A percentile compares a stretch with the other conserved stretches of the same genome.
phyloP scores from a whole-genome alignment of 1,140 invertebrate species.

The Zaprionus lachaisei region DNA sequence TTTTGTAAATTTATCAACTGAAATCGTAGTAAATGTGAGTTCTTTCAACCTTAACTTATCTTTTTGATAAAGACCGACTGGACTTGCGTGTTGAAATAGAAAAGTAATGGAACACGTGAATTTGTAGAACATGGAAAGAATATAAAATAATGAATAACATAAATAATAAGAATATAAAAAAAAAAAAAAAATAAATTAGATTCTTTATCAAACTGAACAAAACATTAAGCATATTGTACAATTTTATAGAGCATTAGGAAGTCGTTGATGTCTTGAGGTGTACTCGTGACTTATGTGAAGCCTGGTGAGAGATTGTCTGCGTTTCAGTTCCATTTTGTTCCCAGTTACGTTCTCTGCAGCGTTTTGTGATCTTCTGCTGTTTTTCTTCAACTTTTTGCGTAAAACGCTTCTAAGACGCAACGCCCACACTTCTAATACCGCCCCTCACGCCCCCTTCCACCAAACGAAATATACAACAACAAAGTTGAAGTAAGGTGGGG shows the following conservation, averaged over 20 bases:
- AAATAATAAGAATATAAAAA: neutral
- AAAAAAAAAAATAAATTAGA: neutral
- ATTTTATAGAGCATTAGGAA: neutral
- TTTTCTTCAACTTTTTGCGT: conserved; percentile 16
- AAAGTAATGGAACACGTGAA: neutral
- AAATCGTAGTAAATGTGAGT: neutral
- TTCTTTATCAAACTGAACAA: neutral
- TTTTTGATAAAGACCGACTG: neutral
- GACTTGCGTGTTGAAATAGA: neutral
- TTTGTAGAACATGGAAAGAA: neutral
- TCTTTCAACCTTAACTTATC: neutral
- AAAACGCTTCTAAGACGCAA: neutral
- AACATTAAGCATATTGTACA: neutral
- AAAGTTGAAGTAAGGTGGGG: conserved; percentile 2
- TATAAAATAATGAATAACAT: neutral
- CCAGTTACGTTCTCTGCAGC: neutral
- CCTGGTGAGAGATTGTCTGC: neutral
- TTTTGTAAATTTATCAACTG: neutral
- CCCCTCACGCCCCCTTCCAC: too few species aligned
- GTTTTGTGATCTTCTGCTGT: neutral
- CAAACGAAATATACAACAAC: neutral
- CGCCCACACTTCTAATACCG: neutral
- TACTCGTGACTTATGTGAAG: neutral
- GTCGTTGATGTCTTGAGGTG: too few species aligned
- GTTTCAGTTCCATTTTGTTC: conserved; percentile 1